Base-by-base conservation (phyloP, 92 coral and sea anemone genomes). In the Desmophyllum pertusum region DNA sequence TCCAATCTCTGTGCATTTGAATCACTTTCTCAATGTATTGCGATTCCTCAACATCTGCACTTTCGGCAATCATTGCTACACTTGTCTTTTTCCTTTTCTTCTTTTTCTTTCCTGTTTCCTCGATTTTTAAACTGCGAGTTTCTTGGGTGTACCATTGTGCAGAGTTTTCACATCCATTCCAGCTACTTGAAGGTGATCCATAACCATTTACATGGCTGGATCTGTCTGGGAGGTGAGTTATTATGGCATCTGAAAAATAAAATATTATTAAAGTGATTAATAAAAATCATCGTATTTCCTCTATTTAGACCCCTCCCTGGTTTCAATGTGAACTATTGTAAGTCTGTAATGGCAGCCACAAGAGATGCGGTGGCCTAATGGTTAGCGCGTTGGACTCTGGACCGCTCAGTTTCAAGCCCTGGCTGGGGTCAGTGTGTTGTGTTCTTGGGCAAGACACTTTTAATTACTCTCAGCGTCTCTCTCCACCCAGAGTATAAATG, bases 61-160 rank as follows among this genome's bases (percentile, higher is more conserved):
- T 86, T 50, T 94, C 98, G 0, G 93, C 92, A 55, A 94, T 94
- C 87, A 84, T 75, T 81, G 85, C 98, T 4, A 94, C 95, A 45
- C 89, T 90, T 3, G 95, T 90, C 74, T 85, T 87, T 43, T 77
- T 90, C 45, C 83, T 92, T 81, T 93, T 93, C 73, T 85, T 88
- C 77, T 66, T 84, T 81, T 87, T 92, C 93, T 89, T 92, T 51
- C 72, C 76, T 27, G 84, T 75, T 84, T 71, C 53, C n/a, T 55
- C 83, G 52, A 10, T 65, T 66, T 37, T 21, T 1, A 18, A n/a
- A 8, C 10, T 51, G 7, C 72, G 46, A 48, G 43, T 45, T 67
- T 21, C 73, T 25, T 75, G 73, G 42, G 33, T 48, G 36, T 75
- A 64, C 57, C 38, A 73, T 45, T 75, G 76, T 3, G 37, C 42